Percentiles rank a stretch among this genome's conserved stretches.
These are phyloP conservation scores for Tipula confusa DNA, from an alignment of 2,888 invertebrate species.

Conservation along the genomic window DNA sequence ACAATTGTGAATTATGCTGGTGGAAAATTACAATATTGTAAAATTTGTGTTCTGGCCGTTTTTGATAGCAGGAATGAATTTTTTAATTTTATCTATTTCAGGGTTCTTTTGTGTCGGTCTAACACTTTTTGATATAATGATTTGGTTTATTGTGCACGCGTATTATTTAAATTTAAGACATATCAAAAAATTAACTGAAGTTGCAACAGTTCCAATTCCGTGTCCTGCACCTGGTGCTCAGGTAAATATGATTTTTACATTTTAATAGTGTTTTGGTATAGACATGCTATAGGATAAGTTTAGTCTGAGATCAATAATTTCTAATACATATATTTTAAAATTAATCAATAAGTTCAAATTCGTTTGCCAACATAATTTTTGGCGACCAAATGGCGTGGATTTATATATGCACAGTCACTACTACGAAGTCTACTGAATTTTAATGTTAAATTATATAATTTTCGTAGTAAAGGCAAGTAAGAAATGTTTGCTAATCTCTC, in stretches of 20 bases:
- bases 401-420: no score
- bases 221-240: conserved; percentile 46
- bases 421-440: no score
- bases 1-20: conserved; percentile 43
- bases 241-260: conserved; percentile 40
- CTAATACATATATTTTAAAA: neutral
- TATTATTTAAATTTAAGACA: conserved; percentile 47
- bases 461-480: no score
- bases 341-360: neutral
- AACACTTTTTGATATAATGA: conserved; percentile 43
- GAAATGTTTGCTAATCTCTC: no score
- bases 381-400: neutral
- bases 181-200: conserved; percentile 48
- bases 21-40: conserved; percentile 45
- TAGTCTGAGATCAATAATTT: neutral
- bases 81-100: conserved; percentile 34
- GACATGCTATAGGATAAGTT: neutral
- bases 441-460: no score
- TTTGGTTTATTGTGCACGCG: conserved; percentile 47
- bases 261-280: neutral
- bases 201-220: conserved; percentile 50
- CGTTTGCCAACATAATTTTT: neutral
- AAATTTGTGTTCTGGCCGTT: no score
- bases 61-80: neutral
- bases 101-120: conserved; percentile 43